These are phyloP conservation scores for Eupelmus urozonus DNA, from an alignment of 2,888 invertebrate species.

Conservation along the genomic window DNA sequence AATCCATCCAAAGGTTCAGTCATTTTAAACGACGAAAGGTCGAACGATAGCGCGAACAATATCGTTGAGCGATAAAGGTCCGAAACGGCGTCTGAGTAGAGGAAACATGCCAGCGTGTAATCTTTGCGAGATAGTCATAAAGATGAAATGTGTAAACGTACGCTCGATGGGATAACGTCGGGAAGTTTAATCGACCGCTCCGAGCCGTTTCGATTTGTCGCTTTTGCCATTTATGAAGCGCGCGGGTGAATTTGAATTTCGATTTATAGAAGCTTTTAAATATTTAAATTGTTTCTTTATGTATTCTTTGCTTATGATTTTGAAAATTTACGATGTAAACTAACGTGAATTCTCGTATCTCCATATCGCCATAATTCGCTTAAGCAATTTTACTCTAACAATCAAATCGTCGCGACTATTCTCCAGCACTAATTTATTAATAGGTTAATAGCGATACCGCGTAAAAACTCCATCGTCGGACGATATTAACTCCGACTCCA, in stretches of 20 bases:
- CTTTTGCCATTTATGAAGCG: constrained; percentile 3
- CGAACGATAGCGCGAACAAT: constrained; percentile 9
- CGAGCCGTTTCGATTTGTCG: constrained; percentile 22
- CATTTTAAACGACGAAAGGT: constrained; percentile 1
- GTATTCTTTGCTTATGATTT: neutral
- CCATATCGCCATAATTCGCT: constrained; percentile 37
- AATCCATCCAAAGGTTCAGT: constrained; percentile 1
- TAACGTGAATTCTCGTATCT: neutral
- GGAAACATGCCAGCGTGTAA: constrained; percentile 16
- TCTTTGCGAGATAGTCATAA: constrained; percentile 25
- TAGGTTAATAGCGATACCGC: constrained; percentile 37
- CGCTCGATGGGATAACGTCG: neutral
- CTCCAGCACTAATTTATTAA: constrained; percentile 45
- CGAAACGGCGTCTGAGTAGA: neutral
- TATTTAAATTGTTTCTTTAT: constrained; percentile 12
- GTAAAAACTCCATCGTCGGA: too few relatives aligned
- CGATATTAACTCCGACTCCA: constrained; percentile 2
- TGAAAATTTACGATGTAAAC: neutral
- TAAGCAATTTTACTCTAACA: constrained; percentile 33
- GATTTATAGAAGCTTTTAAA: neutral
- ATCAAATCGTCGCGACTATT: constrained; percentile 4
- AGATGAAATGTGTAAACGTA: neutral
- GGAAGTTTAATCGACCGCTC: constrained; percentile 32
- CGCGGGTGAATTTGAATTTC: constrained; percentile 14
- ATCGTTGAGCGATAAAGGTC: constrained; percentile 22